These are phyloP conservation scores for Pogonus chalceus DNA, from an alignment of 1,140 invertebrate species.

Conservation along the genomic window DNA sequence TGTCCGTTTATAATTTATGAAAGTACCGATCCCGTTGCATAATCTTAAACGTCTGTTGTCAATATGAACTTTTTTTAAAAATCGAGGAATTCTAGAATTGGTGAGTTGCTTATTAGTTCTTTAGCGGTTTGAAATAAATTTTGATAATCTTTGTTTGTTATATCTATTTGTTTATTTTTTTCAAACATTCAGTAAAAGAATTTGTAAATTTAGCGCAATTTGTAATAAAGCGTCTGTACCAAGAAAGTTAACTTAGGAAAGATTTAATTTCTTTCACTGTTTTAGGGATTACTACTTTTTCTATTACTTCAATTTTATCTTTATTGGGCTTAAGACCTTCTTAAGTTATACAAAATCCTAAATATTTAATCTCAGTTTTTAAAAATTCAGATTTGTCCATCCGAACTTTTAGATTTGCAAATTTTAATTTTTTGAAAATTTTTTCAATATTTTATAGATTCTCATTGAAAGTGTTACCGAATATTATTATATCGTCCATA, in stretches of 20 bases:
- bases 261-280: background rate
- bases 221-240: background rate
- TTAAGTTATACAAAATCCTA: background rate
- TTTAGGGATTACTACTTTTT: background rate
- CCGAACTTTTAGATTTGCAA: constrained; percentile 24
- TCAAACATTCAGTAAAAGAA: background rate
- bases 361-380: constrained; percentile 11
- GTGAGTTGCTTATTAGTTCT: background rate
- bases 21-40: background rate
- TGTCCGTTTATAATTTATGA: background rate
- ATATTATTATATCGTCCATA: constrained; percentile 30
- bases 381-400: constrained; percentile 28
- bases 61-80: background rate
- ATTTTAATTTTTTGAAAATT: constrained; percentile 19
- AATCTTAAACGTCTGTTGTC: background rate
- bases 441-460: constrained; percentile 19
- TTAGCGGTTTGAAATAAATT: background rate
- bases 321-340: background rate
- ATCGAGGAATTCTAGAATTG: background rate
- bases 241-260: background rate
- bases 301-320: background rate
- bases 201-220: background rate
- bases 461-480: constrained; percentile 18
- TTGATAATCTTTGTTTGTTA: background rate
- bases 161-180: background rate